Evolutionary conservation across 1,140 invertebrate species (phyloP).

Genomic region (Orussus abietinus): DNA sequence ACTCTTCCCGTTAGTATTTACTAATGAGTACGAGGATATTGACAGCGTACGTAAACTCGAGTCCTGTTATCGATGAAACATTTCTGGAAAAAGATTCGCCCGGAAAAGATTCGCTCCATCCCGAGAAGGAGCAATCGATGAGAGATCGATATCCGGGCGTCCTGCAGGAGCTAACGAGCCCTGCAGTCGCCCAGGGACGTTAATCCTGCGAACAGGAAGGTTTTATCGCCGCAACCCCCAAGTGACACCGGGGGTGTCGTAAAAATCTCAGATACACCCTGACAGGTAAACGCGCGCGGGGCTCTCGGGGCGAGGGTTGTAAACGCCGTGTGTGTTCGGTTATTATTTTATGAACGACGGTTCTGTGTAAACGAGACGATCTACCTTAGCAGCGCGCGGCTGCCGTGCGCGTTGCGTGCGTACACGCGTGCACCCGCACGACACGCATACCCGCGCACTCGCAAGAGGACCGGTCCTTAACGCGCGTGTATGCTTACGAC

Average conservation of each 20-base stretch:
- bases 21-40: too few relatives aligned
- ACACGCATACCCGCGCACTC: too few relatives aligned
- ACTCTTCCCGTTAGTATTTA: too few relatives aligned
- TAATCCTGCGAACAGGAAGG: slow-evolving; percentile 43
- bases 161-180: slow-evolving; percentile 38
- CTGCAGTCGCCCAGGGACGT: slow-evolving; percentile 28
- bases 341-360: slow-evolving; percentile 31
- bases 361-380: slow-evolving; percentile 20
- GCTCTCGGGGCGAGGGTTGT: slow-evolving; percentile 19
- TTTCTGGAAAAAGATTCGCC: too few relatives aligned
- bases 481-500: too few relatives aligned
- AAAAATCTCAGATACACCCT: slow-evolving; percentile 46
- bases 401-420: neutral
- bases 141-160: slow-evolving; percentile 12
- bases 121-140: too few relatives aligned
- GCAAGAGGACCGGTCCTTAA: too few relatives aligned
- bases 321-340: slow-evolving; percentile 27
- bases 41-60: too few relatives aligned
- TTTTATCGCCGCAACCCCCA: slow-evolving; percentile 45
- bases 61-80: too few relatives aligned
- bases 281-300: slow-evolving; percentile 33
- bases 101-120: too few relatives aligned
- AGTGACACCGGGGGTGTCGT: slow-evolving; percentile 40
- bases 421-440: too few relatives aligned
- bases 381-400: slow-evolving; percentile 5